Evolutionary conservation across 1,140 invertebrate genomes (phyloP), one percentile per base, ranked within the genome.

Genomic region (Ostrea denselamellosa): DNA sequence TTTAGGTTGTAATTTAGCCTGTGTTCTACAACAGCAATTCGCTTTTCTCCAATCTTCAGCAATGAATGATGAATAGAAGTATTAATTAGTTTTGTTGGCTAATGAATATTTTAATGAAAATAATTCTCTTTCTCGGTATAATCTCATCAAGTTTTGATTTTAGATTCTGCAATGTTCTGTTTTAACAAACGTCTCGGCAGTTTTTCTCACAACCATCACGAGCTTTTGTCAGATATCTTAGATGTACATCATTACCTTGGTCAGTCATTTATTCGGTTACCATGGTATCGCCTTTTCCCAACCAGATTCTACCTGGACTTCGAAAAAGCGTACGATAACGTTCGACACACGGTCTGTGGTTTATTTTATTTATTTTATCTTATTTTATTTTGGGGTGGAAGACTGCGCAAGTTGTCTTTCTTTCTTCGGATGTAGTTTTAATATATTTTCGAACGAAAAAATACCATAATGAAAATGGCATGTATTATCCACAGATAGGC

Each of bases 301-400:
- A 88, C 87, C n/a, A 34, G 52, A n/a, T 56, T 85, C n/a, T 88
- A 88, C n/a, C 54, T n/a, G 19, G 44, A 85, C 44, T 88, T 85
- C 52, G 71, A 85, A 19, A 53, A 83, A 7, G 68, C 71, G 17
- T 88, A 85, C 22, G 84, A 83, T 52, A 44, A 51, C 22, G 62
- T 88, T 19, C 51, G 68, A 14, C 65, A 77, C 22, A 34, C 68
- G 68, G 68, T 77, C 9, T 77, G 25, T 28, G n/a, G n/a, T n/a
- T n/a, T n/a, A n/a, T n/a, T n/a, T n/a, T n/a, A n/a, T n/a, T n/a
- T n/a, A n/a, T n/a, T n/a, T n/a, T n/a, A n/a, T n/a, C n/a, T n/a
- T n/a, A n/a, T n/a, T 22, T 71, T 25, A 34, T 22, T 85, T 54
- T 58, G 22, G 1, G 19, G 56, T 19, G n/a, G 17, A 62, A 62